A percentile compares a stretch with the other conserved stretches of the same genome.
Evolutionary conservation across 2,797 vertebrate genomes (phyloP).

Genomic region (Malacoctenus gilli): DNA sequence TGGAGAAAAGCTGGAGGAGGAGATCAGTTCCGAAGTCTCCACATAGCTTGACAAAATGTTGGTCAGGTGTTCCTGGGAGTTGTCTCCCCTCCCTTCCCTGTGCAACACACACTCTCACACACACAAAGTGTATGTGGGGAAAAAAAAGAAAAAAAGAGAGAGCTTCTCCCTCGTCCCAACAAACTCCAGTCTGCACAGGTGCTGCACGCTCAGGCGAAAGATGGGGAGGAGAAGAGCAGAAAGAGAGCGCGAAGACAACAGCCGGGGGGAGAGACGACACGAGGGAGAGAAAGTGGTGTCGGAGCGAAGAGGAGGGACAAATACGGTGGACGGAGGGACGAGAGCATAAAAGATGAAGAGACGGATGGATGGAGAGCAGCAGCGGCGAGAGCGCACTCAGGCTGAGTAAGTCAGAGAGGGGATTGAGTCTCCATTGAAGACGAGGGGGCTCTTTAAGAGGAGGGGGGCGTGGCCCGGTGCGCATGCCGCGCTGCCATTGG

Average conservation of each 20-base stretch:
- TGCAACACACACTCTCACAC: constrained; percentile 48
- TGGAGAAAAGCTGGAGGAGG: constrained; percentile 48
- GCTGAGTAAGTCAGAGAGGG: constrained; percentile 71
- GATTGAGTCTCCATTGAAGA: constrained; percentile 81
- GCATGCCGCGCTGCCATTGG: constrained; percentile 81
- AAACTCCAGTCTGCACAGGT: constrained; percentile 74
- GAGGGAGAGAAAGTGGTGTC: constrained; percentile 13
- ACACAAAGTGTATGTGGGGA: constrained; percentile 10
- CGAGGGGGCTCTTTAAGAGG: constrained; percentile 86
- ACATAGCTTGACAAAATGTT: constrained; percentile 69
- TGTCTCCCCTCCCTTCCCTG: constrained; percentile 59
- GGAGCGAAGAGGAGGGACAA: constrained; percentile 1
- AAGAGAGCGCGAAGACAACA: constrained; percentile 9
- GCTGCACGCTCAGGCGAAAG: constrained; percentile 53
- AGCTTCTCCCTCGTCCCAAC: constrained; percentile 46
- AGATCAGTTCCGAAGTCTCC: constrained; percentile 75
- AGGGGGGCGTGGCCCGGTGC: constrained; percentile 75
- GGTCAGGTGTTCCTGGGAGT: constrained; percentile 65
- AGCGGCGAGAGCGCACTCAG: constrained; percentile 62
- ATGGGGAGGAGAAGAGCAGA: constrained; percentile 21
- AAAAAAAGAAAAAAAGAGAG: background rate
- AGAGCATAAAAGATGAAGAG: constrained; percentile 46
- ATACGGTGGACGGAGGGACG: constrained; percentile 27
- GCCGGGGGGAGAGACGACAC: constrained; percentile 14
- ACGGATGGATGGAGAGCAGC: constrained; percentile 61